Evolutionary conservation across 2,113 vertebrate species (phyloP).

Genomic region (Rhea americana): DNA sequence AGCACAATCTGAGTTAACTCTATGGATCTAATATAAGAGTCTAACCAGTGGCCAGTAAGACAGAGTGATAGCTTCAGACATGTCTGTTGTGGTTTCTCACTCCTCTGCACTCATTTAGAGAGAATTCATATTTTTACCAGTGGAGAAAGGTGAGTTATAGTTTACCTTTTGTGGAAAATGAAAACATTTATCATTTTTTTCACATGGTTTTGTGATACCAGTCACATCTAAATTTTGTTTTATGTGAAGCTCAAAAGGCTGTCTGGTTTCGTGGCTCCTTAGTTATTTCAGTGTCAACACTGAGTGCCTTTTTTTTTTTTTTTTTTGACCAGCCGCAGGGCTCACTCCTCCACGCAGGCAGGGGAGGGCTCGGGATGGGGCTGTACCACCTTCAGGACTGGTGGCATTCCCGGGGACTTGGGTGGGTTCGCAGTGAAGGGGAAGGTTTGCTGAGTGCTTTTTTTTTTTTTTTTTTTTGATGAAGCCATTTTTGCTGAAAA

Average conservation of each 20-base stretch:
- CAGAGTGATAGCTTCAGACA: background rate
- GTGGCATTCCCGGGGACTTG: background rate
- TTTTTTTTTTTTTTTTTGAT: background rate
- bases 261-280: background rate
- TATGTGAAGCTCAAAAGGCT: background rate
- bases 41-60: background rate
- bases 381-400: background rate
- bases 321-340: background rate
- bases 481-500: background rate
- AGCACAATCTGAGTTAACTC: background rate
- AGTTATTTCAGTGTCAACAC: background rate
- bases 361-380: too few relatives aligned
- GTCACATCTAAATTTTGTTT: background rate
- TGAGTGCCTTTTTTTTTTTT: background rate
- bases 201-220: background rate
- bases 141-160: background rate
- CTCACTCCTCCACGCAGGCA: background rate
- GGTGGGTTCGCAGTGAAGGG: too few relatives aligned
- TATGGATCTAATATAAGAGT: background rate
- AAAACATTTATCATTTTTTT: background rate
- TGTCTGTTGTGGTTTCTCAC: background rate
- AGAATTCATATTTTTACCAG: background rate
- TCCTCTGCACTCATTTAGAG: background rate
- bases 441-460: too few relatives aligned
- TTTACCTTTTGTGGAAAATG: background rate